These are phyloP conservation scores for Dallia pectoralis DNA, from an alignment of 2,797 vertebrate species.

Conservation along the genomic window DNA sequence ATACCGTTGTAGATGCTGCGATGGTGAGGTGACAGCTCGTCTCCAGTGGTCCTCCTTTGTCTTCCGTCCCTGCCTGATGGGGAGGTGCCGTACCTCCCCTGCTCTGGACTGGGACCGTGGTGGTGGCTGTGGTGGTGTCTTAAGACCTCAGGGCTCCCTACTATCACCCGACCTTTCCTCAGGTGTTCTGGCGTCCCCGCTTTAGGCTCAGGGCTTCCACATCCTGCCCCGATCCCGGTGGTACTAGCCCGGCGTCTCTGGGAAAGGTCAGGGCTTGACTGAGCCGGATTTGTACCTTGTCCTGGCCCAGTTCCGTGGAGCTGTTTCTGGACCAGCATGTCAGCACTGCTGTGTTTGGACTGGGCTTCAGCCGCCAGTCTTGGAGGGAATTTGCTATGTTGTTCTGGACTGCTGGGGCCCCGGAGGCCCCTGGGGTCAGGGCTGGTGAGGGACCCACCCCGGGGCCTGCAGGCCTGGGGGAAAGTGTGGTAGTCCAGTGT, in stretches of 20 bases:
- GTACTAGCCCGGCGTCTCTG: slow-evolving; percentile 79
- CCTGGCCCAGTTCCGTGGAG: slow-evolving; percentile 72
- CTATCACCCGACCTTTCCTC: slow-evolving; percentile 82
- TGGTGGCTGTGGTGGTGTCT: slow-evolving; percentile 84
- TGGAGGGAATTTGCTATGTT: slow-evolving; percentile 75
- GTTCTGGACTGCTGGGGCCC: slow-evolving; percentile 79
- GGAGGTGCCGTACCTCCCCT: slow-evolving; percentile 78
- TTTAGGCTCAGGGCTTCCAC: slow-evolving; percentile 82
- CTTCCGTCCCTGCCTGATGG: slow-evolving; percentile 78
- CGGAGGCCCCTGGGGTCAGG: slow-evolving; percentile 80
- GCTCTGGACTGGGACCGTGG: slow-evolving; percentile 77
- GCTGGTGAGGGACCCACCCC: slow-evolving; percentile 72
- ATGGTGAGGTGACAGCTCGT: slow-evolving; percentile 86
- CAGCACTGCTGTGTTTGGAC: slow-evolving; percentile 73
- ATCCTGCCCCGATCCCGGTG: slow-evolving; percentile 20
- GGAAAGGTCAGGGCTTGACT: slow-evolving; percentile 83
- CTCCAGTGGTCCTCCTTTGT: slow-evolving; percentile 80
- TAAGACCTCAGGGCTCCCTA: slow-evolving; percentile 87
- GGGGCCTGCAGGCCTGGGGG: slow-evolving; percentile 72
- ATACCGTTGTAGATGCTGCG: slow-evolving; percentile 94
- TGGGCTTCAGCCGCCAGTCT: slow-evolving; percentile 77
- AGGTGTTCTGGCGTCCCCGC: slow-evolving; percentile 85
- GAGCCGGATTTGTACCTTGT: slow-evolving; percentile 52
- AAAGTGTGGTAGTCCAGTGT: slow-evolving; percentile 89
- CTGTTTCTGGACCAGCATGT: slow-evolving; percentile 79